phyloP scores from a whole-genome alignment of 2,797 vertebrate genomes.

The Propithecus deckenii region DNA sequence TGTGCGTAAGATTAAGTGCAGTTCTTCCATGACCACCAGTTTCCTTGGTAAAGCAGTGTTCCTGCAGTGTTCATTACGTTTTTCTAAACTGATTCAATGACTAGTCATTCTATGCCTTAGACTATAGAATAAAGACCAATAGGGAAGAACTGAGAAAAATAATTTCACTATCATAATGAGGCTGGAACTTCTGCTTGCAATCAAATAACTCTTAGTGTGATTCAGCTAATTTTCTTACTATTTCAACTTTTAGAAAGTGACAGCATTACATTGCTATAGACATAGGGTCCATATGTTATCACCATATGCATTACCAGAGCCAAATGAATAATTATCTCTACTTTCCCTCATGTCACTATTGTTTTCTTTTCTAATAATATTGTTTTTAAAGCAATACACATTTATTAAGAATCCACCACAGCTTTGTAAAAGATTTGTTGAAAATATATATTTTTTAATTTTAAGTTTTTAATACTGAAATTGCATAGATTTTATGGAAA shows the following conservation, averaged over 20 bases:
- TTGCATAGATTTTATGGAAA: background rate
- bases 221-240: background rate
- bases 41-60: background rate
- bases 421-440: background rate
- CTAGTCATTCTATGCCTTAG: background rate
- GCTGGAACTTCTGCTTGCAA: background rate
- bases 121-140: conserved; percentile 39
- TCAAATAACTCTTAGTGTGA: background rate
- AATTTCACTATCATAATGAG: background rate
- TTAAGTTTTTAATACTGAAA: background rate
- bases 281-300: background rate
- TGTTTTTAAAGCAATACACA: background rate
- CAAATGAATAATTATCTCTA: background rate
- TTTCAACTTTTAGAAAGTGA: background rate
- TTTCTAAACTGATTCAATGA: conserved; percentile 12
- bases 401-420: background rate
- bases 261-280: background rate
- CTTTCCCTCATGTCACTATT: background rate
- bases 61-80: conserved; percentile 23
- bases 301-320: background rate
- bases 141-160: background rate
- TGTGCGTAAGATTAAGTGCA: conserved; percentile 38
- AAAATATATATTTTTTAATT: background rate
- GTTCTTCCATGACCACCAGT: background rate
- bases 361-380: background rate